Evolutionary conservation across 2,113 vertebrate genomes (phyloP).

Genomic region (Hippocampus barbouri): DNA sequence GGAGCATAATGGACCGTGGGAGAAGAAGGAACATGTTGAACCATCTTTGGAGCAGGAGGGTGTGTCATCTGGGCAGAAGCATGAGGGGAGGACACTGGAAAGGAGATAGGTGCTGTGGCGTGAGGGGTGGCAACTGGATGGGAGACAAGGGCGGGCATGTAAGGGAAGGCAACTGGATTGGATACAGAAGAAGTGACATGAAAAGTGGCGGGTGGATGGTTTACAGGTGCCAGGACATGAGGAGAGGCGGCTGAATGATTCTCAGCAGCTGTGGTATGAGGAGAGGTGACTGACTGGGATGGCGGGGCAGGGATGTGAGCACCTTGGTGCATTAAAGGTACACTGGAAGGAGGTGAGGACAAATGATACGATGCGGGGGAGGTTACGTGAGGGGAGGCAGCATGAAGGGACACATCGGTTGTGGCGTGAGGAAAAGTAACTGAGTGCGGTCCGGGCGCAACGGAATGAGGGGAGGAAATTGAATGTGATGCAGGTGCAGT

Average conservation of each 20-base stretch:
- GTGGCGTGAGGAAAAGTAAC: constrained; percentile 10
- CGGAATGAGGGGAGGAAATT: constrained; percentile 6
- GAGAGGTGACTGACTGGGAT: constrained; percentile 2
- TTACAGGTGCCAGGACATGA: neutral
- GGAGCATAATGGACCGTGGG: constrained; percentile 47
- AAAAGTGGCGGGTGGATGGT: constrained; percentile 20
- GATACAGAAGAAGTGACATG: constrained; percentile 42
- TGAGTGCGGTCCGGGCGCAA: constrained; percentile 5
- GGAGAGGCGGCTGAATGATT: neutral
- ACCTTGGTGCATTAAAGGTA: constrained; percentile 6
- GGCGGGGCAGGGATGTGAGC: constrained; percentile 14
- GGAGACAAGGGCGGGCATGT: constrained; percentile 32
- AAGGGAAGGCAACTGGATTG: constrained; percentile 18
- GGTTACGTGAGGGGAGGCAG: constrained; percentile 19
- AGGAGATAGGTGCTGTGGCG: constrained; percentile 24
- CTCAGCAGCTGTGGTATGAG: constrained; percentile 13
- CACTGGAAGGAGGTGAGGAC: constrained; percentile 4
- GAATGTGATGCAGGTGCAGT: constrained; percentile 5
- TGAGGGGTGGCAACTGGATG: constrained; percentile 36
- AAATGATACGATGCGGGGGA: constrained; percentile 16
- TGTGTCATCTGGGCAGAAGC: constrained; percentile 39
- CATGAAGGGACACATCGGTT: neutral
- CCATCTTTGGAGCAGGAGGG: constrained; percentile 27
- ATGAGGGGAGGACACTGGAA: constrained; percentile 25
- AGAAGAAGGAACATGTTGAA: constrained; percentile 57